A percentile compares a stretch with the other conserved stretches of the same genome.
phyloP scores from a whole-genome alignment of 2,113 vertebrate species.

The Mastomys natalensis region DNA sequence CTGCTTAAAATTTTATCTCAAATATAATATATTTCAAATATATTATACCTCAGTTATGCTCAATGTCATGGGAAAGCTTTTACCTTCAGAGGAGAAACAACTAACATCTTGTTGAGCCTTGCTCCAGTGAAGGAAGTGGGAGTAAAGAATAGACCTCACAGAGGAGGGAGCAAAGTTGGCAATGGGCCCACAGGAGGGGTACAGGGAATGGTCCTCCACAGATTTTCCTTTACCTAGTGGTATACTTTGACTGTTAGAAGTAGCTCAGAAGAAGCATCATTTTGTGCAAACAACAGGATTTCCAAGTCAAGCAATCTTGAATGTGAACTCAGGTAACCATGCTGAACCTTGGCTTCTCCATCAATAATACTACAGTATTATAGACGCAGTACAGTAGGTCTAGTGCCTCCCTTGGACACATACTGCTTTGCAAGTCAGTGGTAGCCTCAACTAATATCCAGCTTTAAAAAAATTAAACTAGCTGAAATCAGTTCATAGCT shows the following conservation, averaged over 20 bases:
- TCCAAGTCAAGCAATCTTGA: background rate
- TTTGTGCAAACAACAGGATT: background rate
- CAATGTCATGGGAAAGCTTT: background rate
- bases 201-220: background rate
- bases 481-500: background rate
- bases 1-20: background rate
- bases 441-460: background rate
- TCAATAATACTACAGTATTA: background rate
- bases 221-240: background rate
- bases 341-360: background rate
- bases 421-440: background rate
- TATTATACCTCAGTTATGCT: background rate
- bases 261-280: background rate
- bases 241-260: background rate
- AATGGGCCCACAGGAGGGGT: background rate
- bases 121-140: background rate
- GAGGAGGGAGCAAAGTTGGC: background rate
- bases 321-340: background rate
- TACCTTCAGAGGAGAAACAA: slow-evolving; percentile 16
- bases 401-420: rapidly evolving
- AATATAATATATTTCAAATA: background rate
- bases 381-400: background rate
- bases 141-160: background rate
- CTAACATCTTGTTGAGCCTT: background rate
- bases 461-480: background rate